Conservation (phyloP, 2,888 invertebrate species). For the Leucophora obtusa region DNA sequence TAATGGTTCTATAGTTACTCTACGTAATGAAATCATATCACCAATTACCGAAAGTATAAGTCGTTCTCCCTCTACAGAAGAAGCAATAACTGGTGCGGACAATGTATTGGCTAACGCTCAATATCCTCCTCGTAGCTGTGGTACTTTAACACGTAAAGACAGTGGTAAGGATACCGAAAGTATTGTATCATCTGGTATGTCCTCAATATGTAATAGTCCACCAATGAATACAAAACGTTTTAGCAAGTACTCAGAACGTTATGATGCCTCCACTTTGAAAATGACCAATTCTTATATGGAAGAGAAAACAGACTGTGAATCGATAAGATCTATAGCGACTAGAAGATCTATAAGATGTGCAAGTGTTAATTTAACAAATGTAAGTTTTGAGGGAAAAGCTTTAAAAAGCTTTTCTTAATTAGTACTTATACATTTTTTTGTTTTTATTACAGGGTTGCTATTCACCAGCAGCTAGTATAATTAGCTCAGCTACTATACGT, state of each 20-base stretch:
- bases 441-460: conserved; percentile 82
- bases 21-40: conserved; percentile 73
- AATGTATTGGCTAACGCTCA: conserved; percentile 43
- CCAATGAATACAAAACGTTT: conserved; percentile 72
- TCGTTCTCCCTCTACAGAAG: conserved; percentile 69
- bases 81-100: conserved; percentile 51
- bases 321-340: conserved; percentile 70
- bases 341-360: conserved; percentile 72
- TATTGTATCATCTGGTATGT: conserved; percentile 76
- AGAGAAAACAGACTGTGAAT: conserved; percentile 73
- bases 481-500: conserved; percentile 83
- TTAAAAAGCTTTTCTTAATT: not conserved
- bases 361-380: conserved; percentile 75
- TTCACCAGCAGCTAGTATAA: conserved; percentile 84
- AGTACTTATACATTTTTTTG: not conserved
- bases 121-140: conserved; percentile 29
- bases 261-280: conserved; percentile 74
- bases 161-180: conserved; percentile 75
- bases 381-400: conserved; percentile 63
- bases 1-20: conserved; percentile 72
- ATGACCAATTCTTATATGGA: conserved; percentile 69
- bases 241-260: conserved; percentile 76
- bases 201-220: conserved; percentile 75
- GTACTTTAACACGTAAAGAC: conserved; percentile 71
- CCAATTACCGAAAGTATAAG: conserved; percentile 67